Percentiles rank a stretch among this genome's conserved stretches.
Evolutionary conservation across 2,113 vertebrate genomes (phyloP).

Genomic region (Macquaria ambigua): DNA sequence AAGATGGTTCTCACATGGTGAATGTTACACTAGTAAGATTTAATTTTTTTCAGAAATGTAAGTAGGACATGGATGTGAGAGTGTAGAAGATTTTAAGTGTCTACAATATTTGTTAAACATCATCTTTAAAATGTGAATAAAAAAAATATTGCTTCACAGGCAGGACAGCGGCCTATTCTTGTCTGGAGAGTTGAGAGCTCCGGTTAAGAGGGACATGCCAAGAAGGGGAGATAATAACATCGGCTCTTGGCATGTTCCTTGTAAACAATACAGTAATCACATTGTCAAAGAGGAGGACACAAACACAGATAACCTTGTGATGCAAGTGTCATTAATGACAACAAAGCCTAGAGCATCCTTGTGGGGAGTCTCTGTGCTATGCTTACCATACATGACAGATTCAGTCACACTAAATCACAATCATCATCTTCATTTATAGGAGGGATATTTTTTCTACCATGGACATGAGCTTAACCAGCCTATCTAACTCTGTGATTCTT

Average conservation of each 20-base stretch:
- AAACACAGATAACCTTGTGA: conserved; percentile 7
- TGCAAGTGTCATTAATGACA: neutral
- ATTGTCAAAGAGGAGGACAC: conserved; percentile 2
- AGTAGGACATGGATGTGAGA: neutral
- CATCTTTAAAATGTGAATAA: neutral
- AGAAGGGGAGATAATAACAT: neutral
- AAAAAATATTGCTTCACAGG: neutral
- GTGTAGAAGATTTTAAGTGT: neutral
- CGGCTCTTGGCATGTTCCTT: conserved; percentile 3
- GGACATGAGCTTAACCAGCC: neutral
- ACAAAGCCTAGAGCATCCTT: neutral
- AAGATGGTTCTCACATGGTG: neutral
- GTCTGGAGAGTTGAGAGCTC: neutral
- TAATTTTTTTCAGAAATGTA: neutral
- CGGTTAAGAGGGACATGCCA: neutral
- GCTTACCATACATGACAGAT: conserved; percentile 25
- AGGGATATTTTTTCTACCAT: neutral
- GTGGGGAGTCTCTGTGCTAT: conserved; percentile 1
- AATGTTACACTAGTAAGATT: neutral
- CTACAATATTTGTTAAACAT: neutral
- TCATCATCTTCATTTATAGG: neutral
- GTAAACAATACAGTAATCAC: conserved; percentile 8
- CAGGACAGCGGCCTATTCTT: neutral
- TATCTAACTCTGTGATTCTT: conserved; percentile 21
- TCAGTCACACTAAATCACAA: conserved; percentile 35